These are phyloP conservation scores for Carapus acus DNA, from an alignment of 2,797 vertebrate species.

Conservation along the genomic window DNA sequence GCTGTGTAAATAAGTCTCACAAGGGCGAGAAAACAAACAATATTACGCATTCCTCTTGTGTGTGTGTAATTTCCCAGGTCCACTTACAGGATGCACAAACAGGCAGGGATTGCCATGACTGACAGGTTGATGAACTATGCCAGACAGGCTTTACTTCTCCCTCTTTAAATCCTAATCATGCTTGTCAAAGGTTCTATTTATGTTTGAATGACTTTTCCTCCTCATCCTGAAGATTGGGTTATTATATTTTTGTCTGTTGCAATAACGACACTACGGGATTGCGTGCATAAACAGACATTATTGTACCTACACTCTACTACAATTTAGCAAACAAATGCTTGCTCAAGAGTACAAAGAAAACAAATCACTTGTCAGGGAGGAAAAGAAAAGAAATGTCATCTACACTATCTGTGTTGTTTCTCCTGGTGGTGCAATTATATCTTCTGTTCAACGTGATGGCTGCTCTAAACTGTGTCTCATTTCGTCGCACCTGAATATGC, in stretches of 20 bases:
- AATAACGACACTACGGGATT: slow-evolving; percentile 39
- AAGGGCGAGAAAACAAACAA: not conserved
- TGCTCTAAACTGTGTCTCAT: slow-evolving; percentile 33
- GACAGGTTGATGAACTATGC: slow-evolving; percentile 57
- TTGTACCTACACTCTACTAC: slow-evolving; percentile 45
- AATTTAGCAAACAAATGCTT: slow-evolving; percentile 47
- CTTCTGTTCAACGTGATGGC: slow-evolving; percentile 39
- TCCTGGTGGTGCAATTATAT: slow-evolving; percentile 35
- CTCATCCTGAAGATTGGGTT: slow-evolving; percentile 31
- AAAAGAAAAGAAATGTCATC: slow-evolving; percentile 35
- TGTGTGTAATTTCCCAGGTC: too few relatives aligned
- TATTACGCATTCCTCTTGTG: slow-evolving; percentile 1
- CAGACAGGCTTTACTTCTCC: slow-evolving; percentile 56
- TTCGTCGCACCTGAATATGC: slow-evolving; percentile 48
- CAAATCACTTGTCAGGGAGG: slow-evolving; percentile 38
- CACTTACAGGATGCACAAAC: slow-evolving; percentile 50
- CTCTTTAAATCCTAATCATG: slow-evolving; percentile 58
- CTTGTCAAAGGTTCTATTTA: slow-evolving; percentile 51
- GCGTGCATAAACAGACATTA: slow-evolving; percentile 16
- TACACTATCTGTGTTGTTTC: slow-evolving; percentile 33
- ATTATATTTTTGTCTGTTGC: slow-evolving; percentile 31
- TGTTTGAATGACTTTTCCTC: slow-evolving; percentile 36
- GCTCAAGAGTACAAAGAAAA: slow-evolving; percentile 33
- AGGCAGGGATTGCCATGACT: slow-evolving; percentile 56
- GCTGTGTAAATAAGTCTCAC: slow-evolving; percentile 9